phyloP scores from a whole-genome alignment of 2,888 invertebrate genomes.

The Epinotia ramella region DNA sequence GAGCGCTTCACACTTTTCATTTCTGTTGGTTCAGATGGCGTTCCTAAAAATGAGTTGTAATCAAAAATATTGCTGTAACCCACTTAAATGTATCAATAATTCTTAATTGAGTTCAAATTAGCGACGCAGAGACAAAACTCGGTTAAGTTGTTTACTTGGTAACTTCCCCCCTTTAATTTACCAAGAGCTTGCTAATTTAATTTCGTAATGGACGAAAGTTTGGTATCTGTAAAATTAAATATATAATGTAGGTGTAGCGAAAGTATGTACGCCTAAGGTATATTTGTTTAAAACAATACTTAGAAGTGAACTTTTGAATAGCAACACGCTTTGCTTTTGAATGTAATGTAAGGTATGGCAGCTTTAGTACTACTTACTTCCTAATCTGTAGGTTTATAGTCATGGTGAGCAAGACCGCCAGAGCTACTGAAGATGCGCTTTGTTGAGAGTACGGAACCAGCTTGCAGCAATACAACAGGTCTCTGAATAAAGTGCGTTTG shows the following conservation, averaged over 20 bases:
- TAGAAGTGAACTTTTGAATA: not conserved
- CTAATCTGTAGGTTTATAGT: no score
- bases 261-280: not conserved
- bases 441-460: no score
- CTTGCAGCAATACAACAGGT: no score
- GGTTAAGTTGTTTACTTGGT: slow-evolving; percentile 34
- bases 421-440: no score
- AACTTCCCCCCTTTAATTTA: slow-evolving; percentile 41
- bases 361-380: no score
- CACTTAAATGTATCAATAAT: slow-evolving; percentile 30
- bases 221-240: slow-evolving; percentile 1
- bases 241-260: slow-evolving; percentile 3
- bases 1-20: not conserved
- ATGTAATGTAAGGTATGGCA: no score
- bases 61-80: slow-evolving; percentile 21
- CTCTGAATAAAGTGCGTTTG: no score
- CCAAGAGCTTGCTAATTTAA: slow-evolving; percentile 42
- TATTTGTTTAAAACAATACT: not conserved
- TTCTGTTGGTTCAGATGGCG: not conserved
- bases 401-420: no score
- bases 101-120: slow-evolving; percentile 34
- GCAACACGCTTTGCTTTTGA: not conserved
- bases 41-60: not conserved
- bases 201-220: slow-evolving; percentile 40
- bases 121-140: slow-evolving; percentile 29